phyloP scores from a whole-genome alignment of 2,797 vertebrate species.

The Smutsia temminckii region DNA sequence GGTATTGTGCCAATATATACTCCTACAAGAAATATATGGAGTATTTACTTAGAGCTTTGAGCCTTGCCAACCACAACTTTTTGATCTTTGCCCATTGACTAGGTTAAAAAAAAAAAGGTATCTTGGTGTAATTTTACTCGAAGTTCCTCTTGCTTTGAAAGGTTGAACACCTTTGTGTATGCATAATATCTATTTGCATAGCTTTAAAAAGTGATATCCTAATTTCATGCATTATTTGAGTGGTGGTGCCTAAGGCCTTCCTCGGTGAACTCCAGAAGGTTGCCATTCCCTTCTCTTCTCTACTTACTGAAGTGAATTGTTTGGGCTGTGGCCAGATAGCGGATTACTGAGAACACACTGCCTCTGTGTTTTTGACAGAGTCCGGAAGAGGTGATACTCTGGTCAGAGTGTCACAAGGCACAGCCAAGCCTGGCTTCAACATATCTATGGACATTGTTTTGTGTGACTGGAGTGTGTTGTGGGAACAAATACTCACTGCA shows the following conservation, averaged over 20 bases:
- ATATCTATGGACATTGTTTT: not conserved
- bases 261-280: not conserved
- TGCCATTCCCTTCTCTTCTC: not conserved
- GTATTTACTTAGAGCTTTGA: not conserved
- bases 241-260: not conserved
- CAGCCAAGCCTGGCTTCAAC: not conserved
- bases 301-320: not conserved
- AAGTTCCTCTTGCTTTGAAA: not conserved
- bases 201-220: not conserved
- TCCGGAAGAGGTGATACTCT: not conserved
- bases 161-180: not conserved
- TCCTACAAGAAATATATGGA: not conserved
- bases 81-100: not conserved
- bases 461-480: not conserved
- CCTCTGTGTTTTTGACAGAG: not conserved
- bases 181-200: not conserved
- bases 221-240: not conserved
- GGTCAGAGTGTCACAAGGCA: not conserved
- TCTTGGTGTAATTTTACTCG: not conserved
- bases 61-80: not conserved
- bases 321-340: not conserved
- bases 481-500: not conserved
- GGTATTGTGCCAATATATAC: not conserved
- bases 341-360: not conserved
- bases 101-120: not conserved